Conservation (phyloP, 2,888 invertebrate genomes). For the Drosophila colorata region DNA sequence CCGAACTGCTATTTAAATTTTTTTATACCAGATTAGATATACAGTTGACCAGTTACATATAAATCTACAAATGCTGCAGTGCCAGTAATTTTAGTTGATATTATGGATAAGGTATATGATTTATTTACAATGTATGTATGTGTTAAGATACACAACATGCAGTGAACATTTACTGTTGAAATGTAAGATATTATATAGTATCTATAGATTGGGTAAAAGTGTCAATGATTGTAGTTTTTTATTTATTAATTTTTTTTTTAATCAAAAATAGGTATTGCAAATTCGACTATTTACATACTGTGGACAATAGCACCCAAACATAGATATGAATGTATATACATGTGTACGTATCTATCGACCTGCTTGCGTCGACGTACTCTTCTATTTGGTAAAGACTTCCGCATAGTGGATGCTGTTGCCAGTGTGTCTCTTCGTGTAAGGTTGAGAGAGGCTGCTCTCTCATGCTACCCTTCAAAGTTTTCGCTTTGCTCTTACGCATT, state of each 20-base stretch:
- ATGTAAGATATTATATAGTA: neutral
- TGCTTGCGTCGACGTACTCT: constrained; percentile 23
- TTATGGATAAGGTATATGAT: neutral
- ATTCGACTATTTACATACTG: neutral
- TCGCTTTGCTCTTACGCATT: constrained; percentile 9
- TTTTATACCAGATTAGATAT: neutral
- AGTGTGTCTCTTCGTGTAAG: constrained; percentile 15
- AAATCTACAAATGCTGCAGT: neutral
- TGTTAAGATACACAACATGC: neutral
- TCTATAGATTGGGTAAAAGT: neutral
- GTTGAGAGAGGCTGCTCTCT: constrained; percentile 13
- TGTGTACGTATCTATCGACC: constrained; percentile 29
- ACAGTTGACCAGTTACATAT: neutral
- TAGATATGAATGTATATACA: neutral
- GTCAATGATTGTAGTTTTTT: neutral
- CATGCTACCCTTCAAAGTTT: constrained; percentile 25
- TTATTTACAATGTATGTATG: neutral
- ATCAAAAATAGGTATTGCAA: neutral
- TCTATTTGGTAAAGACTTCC: constrained; percentile 24
- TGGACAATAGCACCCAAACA: neutral
- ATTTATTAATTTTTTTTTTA: neutral
- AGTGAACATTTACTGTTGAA: neutral
- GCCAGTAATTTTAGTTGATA: neutral
- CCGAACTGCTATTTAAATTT: neutral
- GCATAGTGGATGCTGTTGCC: constrained; percentile 32